Evolutionary conservation across 2,113 vertebrate species (phyloP), one percentile per base, ranked within the genome.

Genomic region (Corythornis madagascariensis): DNA sequence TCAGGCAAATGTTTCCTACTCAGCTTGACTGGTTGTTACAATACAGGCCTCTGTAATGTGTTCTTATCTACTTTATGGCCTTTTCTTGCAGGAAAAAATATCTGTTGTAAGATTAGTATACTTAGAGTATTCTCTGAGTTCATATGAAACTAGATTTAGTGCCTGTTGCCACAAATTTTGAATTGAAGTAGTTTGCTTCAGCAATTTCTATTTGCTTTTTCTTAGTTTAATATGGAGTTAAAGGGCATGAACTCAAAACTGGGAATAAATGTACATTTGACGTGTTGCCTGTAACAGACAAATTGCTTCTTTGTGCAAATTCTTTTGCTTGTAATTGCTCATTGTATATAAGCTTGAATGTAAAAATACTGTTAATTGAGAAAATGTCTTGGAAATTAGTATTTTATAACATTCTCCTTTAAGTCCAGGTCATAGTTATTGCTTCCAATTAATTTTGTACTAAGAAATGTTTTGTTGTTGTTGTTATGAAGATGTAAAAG

Each of bases 201-300:
- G 61, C 40, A 84, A 72, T 38, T 83, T 38, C 48, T 47, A 45
- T 88, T 88, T 71, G 47, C 9, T 77, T 84, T 86, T 72, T 47
- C 52, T 86, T 61, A 60, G 65, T 60, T 88, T 88, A 78, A 88
- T 71, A 83, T 2, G 13, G 45, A 90, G 24, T 61, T 75, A 84
- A 72, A 95, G 50, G 29, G 24, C 57, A 86, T 7, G 43, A 84
- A 81, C 38, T 65, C 75, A 43, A 90, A 90, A 86, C 7, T 11
- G 57, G 48, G 15, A 88, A 57, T 81, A 82, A 86, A 84, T 8
- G 22, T 75, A 26, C n/a, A 28, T 82, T 83, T 57, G 31, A 48
- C 50, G 50, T 29, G 8, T 45, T 67, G 35, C n/a, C 77, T 61
- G 24, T 28, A 73, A 76, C 33, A 67, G 29, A 67, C 2, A 84